Percentiles rank a stretch among this genome's conserved stretches.
Conservation (phyloP, 2,888 invertebrate species). For the Ferrisia virgata region DNA sequence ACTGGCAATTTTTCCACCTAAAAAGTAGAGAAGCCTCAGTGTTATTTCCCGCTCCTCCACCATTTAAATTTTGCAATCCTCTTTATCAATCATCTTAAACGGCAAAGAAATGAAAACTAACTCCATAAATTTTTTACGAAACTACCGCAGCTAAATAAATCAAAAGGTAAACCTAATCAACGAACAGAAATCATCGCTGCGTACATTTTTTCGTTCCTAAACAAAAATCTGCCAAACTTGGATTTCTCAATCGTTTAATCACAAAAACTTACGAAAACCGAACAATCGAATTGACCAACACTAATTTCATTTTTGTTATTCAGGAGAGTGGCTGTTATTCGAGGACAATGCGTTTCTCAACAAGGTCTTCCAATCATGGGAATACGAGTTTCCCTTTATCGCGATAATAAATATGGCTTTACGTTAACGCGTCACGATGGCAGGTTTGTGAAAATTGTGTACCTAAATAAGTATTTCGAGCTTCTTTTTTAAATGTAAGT, state of each 20-base stretch:
- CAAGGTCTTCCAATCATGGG: conserved; percentile 95
- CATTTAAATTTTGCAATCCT: too few relatives aligned
- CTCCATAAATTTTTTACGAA: too few relatives aligned
- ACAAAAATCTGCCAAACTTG: not conserved
- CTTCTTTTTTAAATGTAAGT: not conserved
- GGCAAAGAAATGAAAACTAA: too few relatives aligned
- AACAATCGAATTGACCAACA: not conserved
- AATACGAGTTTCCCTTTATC: conserved; percentile 92
- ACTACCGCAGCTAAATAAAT: too few relatives aligned
- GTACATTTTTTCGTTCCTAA: not conserved
- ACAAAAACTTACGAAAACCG: not conserved
- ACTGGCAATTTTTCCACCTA: too few relatives aligned
- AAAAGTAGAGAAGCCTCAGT: too few relatives aligned
- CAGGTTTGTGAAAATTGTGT: conserved; percentile 69
- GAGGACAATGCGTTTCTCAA: conserved; percentile 91
- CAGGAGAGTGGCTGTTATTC: conserved; percentile 97
- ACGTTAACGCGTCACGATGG: conserved; percentile 89
- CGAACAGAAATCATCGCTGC: too few relatives aligned
- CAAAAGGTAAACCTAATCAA: too few relatives aligned
- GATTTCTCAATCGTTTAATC: not conserved
- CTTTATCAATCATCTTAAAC: too few relatives aligned
- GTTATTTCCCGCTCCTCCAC: too few relatives aligned
- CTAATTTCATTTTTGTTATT: conserved; percentile 16
- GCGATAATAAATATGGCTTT: conserved; percentile 91
- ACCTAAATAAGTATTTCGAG: not conserved